Evolutionary conservation across 2,888 invertebrate species (phyloP).

Genomic region (Linnaemya vulpina): DNA sequence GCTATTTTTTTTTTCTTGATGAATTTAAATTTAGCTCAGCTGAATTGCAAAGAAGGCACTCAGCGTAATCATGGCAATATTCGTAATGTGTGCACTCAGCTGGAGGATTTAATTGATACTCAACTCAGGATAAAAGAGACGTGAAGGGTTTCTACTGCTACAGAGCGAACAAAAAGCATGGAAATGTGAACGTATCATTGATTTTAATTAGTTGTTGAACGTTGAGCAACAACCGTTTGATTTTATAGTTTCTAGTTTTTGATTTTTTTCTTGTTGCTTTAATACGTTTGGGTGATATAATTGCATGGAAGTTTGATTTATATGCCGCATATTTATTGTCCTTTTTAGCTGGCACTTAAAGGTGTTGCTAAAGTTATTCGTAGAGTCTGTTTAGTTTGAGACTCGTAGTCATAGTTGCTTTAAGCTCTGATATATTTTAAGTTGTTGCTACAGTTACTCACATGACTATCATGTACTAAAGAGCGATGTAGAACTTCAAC

Average conservation of each 20-base stretch:
- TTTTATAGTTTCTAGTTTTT: not conserved
- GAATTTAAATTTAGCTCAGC: not conserved
- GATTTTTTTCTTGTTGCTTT: not conserved
- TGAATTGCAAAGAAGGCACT: not conserved
- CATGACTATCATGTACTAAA: too few relatives aligned
- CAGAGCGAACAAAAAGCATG: not conserved
- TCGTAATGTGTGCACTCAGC: conserved; percentile 11
- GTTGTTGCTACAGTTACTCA: too few relatives aligned
- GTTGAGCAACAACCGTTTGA: not conserved
- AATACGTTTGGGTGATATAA: not conserved
- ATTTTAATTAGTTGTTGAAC: conserved; percentile 25
- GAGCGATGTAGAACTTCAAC: too few relatives aligned
- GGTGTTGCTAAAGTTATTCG: too few relatives aligned
- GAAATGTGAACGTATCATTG: not conserved
- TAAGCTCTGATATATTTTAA: too few relatives aligned
- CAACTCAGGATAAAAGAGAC: not conserved
- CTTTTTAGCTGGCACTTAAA: too few relatives aligned
- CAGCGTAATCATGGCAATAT: not conserved
- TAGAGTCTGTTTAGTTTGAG: too few relatives aligned
- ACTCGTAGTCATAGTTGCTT: too few relatives aligned
- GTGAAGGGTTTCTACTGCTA: not conserved
- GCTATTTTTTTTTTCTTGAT: not conserved
- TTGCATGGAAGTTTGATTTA: too few relatives aligned
- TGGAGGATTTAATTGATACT: conserved; percentile 21
- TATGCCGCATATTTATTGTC: too few relatives aligned